Conservation (phyloP, 35 echinoderm and acorn worm genomes). For the Holothuria glaberrima region DNA sequence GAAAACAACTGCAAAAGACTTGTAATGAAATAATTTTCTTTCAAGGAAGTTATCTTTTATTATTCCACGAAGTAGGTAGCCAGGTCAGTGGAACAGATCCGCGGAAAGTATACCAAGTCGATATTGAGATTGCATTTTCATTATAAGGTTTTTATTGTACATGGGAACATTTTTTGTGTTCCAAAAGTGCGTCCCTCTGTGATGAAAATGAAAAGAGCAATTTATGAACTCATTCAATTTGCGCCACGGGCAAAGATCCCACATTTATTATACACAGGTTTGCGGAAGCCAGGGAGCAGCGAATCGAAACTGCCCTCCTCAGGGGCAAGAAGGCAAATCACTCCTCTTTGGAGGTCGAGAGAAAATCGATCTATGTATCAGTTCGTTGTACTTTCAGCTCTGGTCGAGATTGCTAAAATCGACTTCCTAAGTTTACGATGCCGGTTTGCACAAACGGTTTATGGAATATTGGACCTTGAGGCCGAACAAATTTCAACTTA, state of each 20-base stretch:
- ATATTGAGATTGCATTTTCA: too few relatives aligned
- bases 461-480: constrained; percentile 47
- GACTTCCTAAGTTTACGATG: neutral
- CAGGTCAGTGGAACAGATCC: too few relatives aligned
- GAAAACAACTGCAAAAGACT: too few relatives aligned
- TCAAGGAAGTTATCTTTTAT: too few relatives aligned
- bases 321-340: constrained; percentile 48
- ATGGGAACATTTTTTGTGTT: too few relatives aligned
- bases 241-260: constrained; percentile 20
- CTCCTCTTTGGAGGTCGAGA: constrained; percentile 48
- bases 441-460: constrained; percentile 49
- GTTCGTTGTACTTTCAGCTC: constrained; percentile 32
- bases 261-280: constrained; percentile 56
- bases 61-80: too few relatives aligned
- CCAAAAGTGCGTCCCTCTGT: neutral
- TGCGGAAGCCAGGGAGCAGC: constrained; percentile 51
- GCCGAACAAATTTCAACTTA: constrained; percentile 59
- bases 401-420: neutral
- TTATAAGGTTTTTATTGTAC: too few relatives aligned
- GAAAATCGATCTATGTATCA: neutral
- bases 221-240: constrained; percentile 57
- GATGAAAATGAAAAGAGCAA: constrained; percentile 51
- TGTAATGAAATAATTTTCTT: too few relatives aligned
- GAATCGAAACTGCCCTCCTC: constrained; percentile 39
- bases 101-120: too few relatives aligned